These are phyloP conservation scores for Rhaphigaster nebulosa DNA, from an alignment of 2,888 invertebrate species.

Conservation along the genomic window DNA sequence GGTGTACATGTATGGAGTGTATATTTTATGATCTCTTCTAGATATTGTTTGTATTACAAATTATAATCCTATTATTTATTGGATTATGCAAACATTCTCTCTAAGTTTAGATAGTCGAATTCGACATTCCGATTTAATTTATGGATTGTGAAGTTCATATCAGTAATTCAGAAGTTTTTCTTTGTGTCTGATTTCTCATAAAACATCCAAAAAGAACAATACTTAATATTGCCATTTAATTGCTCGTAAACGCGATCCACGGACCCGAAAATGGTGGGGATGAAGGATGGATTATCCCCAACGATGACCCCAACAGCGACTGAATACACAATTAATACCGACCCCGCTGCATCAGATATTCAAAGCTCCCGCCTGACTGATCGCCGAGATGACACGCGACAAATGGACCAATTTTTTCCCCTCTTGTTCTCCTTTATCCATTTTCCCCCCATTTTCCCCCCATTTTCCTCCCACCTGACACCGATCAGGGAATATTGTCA, in stretches of 20 bases:
- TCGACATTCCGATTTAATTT: background rate
- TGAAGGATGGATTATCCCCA: background rate
- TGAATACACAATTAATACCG: conserved; percentile 38
- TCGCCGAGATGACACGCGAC: conserved; percentile 55
- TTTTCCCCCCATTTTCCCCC: conserved; percentile 10
- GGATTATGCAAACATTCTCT: too few relatives aligned
- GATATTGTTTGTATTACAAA: too few relatives aligned
- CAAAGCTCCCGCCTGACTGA: conserved; percentile 34
- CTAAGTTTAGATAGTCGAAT: too few relatives aligned
- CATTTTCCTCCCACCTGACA: conserved; percentile 30
- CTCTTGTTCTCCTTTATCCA: conserved; percentile 40
- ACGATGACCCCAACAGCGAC: background rate
- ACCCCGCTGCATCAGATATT: conserved; percentile 24
- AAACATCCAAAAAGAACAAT: background rate
- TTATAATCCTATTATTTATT: too few relatives aligned
- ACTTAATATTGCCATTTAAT: background rate
- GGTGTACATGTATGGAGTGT: background rate
- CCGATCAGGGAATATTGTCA: conserved; percentile 58
- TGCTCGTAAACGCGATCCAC: background rate
- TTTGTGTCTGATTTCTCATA: too few relatives aligned
- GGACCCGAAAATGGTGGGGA: background rate
- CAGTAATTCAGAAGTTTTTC: background rate
- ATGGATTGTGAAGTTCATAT: background rate
- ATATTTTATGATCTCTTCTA: too few relatives aligned
- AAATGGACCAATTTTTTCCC: conserved; percentile 54